Base-by-base conservation (phyloP, 2,113 vertebrate species). In the Cettia cetti region DNA sequence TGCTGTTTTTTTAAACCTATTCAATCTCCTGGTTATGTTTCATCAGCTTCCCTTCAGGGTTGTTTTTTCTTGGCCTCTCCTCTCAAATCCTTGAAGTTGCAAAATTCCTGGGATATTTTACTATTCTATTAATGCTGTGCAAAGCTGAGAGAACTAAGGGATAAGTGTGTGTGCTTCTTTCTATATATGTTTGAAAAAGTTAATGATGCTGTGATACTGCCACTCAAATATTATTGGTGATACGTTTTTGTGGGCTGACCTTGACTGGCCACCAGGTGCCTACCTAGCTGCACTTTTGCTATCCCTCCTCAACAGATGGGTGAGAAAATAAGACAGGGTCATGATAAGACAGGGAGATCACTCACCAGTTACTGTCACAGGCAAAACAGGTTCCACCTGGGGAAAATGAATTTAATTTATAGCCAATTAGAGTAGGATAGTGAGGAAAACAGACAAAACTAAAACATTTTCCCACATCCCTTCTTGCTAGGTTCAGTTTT, bases 61-160 rank as follows among this genome's bases (percentile, higher is more conserved):
- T 68, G 20, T 35, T 66, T 44, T 50, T 49, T 76, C 83, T 78
- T 64, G 20, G n/a, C 63, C 17, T 94, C 49, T 75, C 16, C 19
- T 87, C 22, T 85, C 68, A 80, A 10, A 77, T 66, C 28, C 45
- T 89, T 35, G 21, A 90, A 24, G 28, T 0, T 90, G 37, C 59
- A 95, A 77, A 92, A 86, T 93, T 95, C 76, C 26, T 88, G 9
- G 23, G 65, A 37, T 86, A 56, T 89, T 91, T 91, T 53, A 42
- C 54, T 59, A 15, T 63, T 70, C 52, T 52, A 30, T 70, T 77
- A 4, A 7, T 59, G 59, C 39, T 65, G 23, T 63, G 44, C 2
- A 79, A 45, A 65, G 24, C 40, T 76, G 27, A 49, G 54, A 59
- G 72, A 84, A 49, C 11, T 35, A 53, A 76, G 40, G 31, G 15